phyloP scores from a whole-genome alignment of 2,797 vertebrate genomes.

The Lepidocolaptes lacrymiger region DNA sequence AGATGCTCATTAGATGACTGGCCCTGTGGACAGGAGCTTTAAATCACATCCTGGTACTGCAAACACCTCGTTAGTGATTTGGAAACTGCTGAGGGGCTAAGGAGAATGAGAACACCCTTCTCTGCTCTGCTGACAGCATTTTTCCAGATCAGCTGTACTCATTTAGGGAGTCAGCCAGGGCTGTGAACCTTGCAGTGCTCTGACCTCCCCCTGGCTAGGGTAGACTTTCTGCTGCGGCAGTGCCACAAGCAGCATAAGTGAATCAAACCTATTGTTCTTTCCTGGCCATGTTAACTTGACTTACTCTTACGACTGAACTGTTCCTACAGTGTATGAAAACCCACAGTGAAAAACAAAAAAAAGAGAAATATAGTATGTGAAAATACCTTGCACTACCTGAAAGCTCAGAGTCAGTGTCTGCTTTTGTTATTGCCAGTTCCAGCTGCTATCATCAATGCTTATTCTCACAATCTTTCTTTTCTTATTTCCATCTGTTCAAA shows the following conservation, averaged over 20 bases:
- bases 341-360: background rate
- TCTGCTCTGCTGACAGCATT: background rate
- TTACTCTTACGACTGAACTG: conserved; percentile 41
- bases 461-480: background rate
- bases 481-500: conserved; percentile 21
- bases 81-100: conserved; percentile 38
- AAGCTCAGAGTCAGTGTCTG: background rate
- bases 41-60: background rate
- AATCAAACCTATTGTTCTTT: conserved; percentile 55
- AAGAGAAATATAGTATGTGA: background rate
- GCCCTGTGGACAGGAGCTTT: background rate
- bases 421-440: background rate
- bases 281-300: conserved; percentile 46
- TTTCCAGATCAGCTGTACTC: conserved; percentile 37
- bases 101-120: conserved; percentile 20
- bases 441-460: background rate
- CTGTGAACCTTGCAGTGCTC: conserved; percentile 23
- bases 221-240: background rate
- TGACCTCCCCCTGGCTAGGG: background rate
- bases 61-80: conserved; percentile 9
- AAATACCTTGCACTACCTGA: background rate
- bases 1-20: conserved; percentile 13
- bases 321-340: background rate
- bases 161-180: conserved; percentile 19
- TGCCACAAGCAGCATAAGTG: background rate